Base-by-base conservation (phyloP, 1,140 invertebrate species). In the Antheraea mylitta region DNA sequence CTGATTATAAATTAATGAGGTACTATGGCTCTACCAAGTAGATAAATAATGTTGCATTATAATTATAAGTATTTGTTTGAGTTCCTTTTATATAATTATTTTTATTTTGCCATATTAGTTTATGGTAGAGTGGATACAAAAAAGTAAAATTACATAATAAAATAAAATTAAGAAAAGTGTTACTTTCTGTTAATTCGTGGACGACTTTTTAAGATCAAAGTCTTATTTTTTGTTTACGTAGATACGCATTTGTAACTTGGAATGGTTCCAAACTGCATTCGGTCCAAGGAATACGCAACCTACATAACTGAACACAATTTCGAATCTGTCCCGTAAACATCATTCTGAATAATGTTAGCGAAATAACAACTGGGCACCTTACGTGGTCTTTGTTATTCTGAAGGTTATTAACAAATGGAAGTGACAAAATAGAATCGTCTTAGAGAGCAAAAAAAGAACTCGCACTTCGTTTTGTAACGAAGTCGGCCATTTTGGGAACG, bases 401-500 rank as follows among this genome's bases (percentile, higher is more conserved):
- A 53, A 53, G 16, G 45, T 53, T 53, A 13, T 53, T 71, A 71
- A 72, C 66, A 63, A 73, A 69, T 64, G 22, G 8, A 60, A 19
- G 66, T 69, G 69, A 79, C 77, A 81, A 82, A 83, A 82, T 80
- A 74, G 80, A 74, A 36, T 6, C 7, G n/a, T 37, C n/a, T 37
- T 66, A 78, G 64, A 73, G 76, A 72, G 76, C 7, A 61, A 61
- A 61, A 22, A 85, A 78, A 78, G 77, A 67, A 62, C 65, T 48
- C 36, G 70, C 68, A 71, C 78, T 74, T 76, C 86, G 87, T 13
- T 53, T 86, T 89, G 86, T 83, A 76, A 61, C 30, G 60, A 36
- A 67, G 80, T 73, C 86, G 83, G 89, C 89, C 89, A 90, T 91
- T 80, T 91, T 91, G 87, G 71, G 77, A 79, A 30, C 79, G 78